These are phyloP conservation scores for Frankliniella fusca DNA, from an alignment of 2,888 invertebrate species.

Conservation along the genomic window DNA sequence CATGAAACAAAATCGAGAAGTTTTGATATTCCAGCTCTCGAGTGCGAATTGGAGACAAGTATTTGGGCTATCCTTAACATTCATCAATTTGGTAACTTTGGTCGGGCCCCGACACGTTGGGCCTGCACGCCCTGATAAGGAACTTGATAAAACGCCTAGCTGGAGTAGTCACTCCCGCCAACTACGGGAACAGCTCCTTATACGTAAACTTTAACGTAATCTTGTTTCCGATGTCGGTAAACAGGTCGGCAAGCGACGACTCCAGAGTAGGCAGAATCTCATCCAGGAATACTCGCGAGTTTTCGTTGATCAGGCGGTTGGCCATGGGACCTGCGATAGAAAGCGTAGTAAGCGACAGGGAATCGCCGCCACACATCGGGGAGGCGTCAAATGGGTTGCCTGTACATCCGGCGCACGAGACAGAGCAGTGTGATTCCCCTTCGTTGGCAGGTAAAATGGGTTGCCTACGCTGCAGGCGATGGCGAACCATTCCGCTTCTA, in stretches of 20 bases:
- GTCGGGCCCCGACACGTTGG: too few species aligned
- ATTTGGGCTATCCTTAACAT: background rate
- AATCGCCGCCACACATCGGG: too few species aligned
- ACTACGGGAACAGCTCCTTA: slow-evolving; percentile 61
- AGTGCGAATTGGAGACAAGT: background rate
- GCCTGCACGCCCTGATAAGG: background rate
- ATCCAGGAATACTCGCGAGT: slow-evolving; percentile 60
- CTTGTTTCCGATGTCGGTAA: slow-evolving; percentile 66
- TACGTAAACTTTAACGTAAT: slow-evolving; percentile 65
- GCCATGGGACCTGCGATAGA: slow-evolving; percentile 56
- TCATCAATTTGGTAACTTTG: too few species aligned
- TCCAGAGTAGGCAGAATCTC: slow-evolving; percentile 65
- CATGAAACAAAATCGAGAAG: too few species aligned
- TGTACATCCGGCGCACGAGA: too few species aligned
- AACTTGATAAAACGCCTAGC: background rate
- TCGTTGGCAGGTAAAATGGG: too few species aligned
- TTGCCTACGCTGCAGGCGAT: too few species aligned
- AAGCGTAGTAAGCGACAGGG: too few species aligned
- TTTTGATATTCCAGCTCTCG: too few species aligned
- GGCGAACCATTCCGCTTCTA: too few species aligned
- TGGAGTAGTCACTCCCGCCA: background rate
- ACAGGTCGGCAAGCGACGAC: slow-evolving; percentile 58
- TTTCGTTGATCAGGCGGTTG: slow-evolving; percentile 63
- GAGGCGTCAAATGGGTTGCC: too few species aligned
- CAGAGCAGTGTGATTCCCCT: too few species aligned